Evolutionary conservation across 64 coral and sea anemone species (phyloP).

Genomic region (Catalaphyllia jardinei): DNA sequence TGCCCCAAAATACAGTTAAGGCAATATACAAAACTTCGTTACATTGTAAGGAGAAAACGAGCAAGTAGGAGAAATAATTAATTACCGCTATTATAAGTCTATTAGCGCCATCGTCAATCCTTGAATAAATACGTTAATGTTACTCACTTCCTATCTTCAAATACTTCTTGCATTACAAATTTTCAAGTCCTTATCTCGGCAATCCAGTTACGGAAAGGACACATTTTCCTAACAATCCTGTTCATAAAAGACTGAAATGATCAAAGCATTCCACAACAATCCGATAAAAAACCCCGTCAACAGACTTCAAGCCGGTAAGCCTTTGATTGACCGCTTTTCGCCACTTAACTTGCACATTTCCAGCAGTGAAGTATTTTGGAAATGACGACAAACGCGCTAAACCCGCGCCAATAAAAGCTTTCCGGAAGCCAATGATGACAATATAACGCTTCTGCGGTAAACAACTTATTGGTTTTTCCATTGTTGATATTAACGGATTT

Average conservation of each 20-base stretch:
- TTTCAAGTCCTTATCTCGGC: background rate
- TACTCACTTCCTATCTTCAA: background rate
- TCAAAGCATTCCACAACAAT: constrained; percentile 9
- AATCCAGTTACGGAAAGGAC: background rate
- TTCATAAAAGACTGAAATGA: background rate
- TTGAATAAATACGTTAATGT: background rate
- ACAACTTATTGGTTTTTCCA: constrained; percentile 1
- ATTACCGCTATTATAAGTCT: constrained; percentile 8
- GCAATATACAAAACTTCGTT: background rate
- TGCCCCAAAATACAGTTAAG: background rate
- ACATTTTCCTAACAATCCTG: background rate
- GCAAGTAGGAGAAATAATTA: background rate
- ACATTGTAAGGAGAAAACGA: background rate
- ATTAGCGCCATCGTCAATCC: background rate
- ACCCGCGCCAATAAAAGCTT: background rate
- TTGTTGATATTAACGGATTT: constrained; percentile 35
- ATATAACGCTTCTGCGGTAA: constrained; percentile 32
- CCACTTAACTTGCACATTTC: background rate
- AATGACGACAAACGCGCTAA: background rate
- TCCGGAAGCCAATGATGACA: constrained; percentile 6
- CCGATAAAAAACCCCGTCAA: background rate
- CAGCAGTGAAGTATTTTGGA: background rate
- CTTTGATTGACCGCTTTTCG: background rate
- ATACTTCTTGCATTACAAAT: constrained; percentile 15
- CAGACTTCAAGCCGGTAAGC: background rate